phyloP scores from a whole-genome alignment of 2,797 vertebrate genomes.

The Rallus crepitans region DNA sequence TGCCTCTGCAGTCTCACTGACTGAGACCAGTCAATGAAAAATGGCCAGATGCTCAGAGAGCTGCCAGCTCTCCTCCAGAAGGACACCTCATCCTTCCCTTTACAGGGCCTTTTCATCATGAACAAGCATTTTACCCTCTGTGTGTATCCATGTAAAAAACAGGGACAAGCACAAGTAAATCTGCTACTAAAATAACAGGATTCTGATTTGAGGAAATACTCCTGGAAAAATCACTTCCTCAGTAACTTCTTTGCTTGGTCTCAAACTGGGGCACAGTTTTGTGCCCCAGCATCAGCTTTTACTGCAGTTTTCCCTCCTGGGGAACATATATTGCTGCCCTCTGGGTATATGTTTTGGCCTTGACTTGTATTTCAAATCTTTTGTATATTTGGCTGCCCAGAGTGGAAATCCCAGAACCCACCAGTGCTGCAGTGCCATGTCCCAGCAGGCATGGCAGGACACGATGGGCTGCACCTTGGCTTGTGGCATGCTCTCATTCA shows the following conservation, averaged over 20 bases:
- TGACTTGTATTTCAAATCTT: neutral
- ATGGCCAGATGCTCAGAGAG: neutral
- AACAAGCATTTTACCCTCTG: neutral
- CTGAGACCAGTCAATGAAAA: neutral
- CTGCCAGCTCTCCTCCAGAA: neutral
- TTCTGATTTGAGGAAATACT: neutral
- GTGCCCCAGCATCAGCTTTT: neutral
- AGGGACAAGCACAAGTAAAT: neutral
- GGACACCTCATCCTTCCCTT: neutral
- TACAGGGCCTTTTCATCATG: neutral
- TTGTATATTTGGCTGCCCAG: neutral
- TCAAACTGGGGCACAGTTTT: neutral
- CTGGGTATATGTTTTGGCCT: neutral
- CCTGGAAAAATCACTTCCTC: neutral
- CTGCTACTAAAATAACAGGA: neutral
- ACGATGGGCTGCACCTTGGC: accelerated
- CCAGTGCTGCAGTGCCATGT: neutral
- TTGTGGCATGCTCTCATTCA: neutral
- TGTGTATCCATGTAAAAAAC: neutral
- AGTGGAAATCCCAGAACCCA: neutral
- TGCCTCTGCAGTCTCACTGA: neutral
- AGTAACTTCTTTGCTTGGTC: neutral
- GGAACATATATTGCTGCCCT: neutral
- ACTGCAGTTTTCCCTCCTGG: neutral
- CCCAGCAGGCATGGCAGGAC: neutral